Evolutionary conservation across 2,888 invertebrate species (phyloP).

Genomic region (Lepidochitona cinerea): DNA sequence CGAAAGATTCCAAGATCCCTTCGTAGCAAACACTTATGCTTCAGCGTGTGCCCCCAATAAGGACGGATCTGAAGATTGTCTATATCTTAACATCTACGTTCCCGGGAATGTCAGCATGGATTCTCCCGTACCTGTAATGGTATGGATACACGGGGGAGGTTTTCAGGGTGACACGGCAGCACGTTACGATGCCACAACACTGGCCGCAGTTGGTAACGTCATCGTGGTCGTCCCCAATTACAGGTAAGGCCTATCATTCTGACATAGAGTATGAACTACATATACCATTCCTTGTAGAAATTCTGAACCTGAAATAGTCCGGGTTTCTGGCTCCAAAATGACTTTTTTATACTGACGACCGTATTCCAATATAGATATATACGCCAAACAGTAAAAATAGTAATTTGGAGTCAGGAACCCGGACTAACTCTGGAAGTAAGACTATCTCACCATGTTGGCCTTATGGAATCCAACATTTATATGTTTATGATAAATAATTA

Average conservation of each 20-base stretch:
- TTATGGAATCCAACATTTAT: too few species aligned
- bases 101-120: constrained; percentile 16
- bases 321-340: too few species aligned
- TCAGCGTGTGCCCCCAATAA: neutral
- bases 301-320: too few species aligned
- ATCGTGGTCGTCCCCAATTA: constrained; percentile 48
- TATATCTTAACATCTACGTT: constrained; percentile 45
- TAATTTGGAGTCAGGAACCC: too few species aligned
- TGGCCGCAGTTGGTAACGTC: constrained; percentile 33
- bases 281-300: too few species aligned
- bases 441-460: too few species aligned
- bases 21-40: neutral
- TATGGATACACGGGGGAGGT: constrained; percentile 43
- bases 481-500: too few species aligned
- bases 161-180: constrained; percentile 37
- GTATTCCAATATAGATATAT: too few species aligned
- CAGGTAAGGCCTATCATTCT: neutral
- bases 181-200: constrained; percentile 36
- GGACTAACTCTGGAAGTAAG: too few species aligned
- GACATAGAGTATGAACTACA: too few species aligned
- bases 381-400: too few species aligned
- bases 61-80: constrained; percentile 34
- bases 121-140: constrained; percentile 31
- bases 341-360: too few species aligned
- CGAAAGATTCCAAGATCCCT: constrained; percentile 6